A percentile compares a stretch with the other conserved stretches of the same genome.
Conservation (phyloP, 2,797 vertebrate genomes). For the Pteronotus mesoamericanus region DNA sequence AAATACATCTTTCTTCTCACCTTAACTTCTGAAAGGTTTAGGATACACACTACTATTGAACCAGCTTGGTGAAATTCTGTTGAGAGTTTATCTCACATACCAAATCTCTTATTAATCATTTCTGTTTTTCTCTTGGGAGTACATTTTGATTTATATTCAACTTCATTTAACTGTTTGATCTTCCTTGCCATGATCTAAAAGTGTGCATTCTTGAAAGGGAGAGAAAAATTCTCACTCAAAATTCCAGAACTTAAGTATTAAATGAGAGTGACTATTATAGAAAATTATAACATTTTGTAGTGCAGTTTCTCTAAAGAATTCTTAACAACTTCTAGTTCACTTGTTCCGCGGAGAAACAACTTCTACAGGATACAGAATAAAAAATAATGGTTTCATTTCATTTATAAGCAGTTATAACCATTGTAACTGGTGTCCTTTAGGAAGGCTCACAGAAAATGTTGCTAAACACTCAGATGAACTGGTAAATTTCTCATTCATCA, state of each 20-base stretch:
- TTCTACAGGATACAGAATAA: background rate
- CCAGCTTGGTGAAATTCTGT: background rate
- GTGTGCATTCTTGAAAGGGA: background rate
- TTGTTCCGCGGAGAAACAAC: slow-evolving; percentile 1
- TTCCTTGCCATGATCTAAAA: slow-evolving; percentile 22
- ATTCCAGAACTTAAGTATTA: slow-evolving; percentile 39
- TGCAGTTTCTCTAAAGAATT: slow-evolving; percentile 17
- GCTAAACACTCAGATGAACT: background rate
- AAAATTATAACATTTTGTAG: background rate
- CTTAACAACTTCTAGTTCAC: background rate
- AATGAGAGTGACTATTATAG: slow-evolving; percentile 7
- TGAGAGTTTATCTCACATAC: background rate
- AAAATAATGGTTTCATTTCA: slow-evolving; percentile 10
- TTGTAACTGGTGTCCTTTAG: background rate
- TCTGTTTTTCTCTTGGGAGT: slow-evolving; percentile 7
- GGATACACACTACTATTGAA: background rate
- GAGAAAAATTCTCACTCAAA: slow-evolving; percentile 15
- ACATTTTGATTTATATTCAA: background rate
- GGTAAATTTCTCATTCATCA: slow-evolving; percentile 31
- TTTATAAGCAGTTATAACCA: background rate
- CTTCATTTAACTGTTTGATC: background rate
- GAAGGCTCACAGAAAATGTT: background rate
- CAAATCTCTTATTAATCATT: background rate
- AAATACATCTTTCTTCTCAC: background rate
- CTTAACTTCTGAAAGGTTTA: background rate